Evolutionary conservation across 30 jellyfish, hydroid and myxozoan species (phyloP).

Genomic region (Chironex yamaguchii): DNA sequence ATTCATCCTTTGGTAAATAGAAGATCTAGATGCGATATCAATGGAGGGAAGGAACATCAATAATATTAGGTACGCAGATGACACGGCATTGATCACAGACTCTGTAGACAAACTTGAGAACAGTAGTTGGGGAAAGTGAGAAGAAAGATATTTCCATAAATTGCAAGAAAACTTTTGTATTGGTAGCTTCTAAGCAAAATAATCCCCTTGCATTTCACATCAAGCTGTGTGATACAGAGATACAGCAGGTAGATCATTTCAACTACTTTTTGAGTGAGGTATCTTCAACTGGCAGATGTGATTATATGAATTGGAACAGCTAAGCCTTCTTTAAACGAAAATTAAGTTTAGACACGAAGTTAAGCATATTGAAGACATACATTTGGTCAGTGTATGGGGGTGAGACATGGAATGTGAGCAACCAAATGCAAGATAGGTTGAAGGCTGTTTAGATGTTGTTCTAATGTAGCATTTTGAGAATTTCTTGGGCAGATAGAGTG

Average conservation of each 20-base stretch:
- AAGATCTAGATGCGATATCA: neutral
- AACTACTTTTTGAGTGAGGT: slow-evolving; percentile 2
- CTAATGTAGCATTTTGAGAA: slow-evolving; percentile 3
- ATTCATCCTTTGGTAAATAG: neutral
- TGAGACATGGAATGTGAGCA: slow-evolving; percentile 25
- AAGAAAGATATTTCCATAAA: slow-evolving; percentile 1
- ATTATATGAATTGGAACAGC: too few species aligned
- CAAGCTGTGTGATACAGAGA: slow-evolving; percentile 2
- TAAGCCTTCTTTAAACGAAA: neutral
- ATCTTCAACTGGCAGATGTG: neutral
- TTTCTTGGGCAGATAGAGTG: slow-evolving; percentile 19
- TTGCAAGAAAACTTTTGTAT: neutral
- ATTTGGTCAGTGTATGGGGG: slow-evolving; percentile 20
- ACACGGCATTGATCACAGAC: slow-evolving; percentile 32
- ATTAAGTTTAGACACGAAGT: neutral
- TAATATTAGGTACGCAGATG: slow-evolving; percentile 46
- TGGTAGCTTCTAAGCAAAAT: slow-evolving; percentile 1
- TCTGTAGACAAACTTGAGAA: slow-evolving; percentile 17
- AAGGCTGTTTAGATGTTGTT: slow-evolving; percentile 9
- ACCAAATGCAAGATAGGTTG: neutral
- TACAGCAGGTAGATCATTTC: slow-evolving; percentile 19
- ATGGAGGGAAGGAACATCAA: slow-evolving; percentile 9
- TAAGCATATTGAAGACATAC: neutral
- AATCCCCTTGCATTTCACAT: neutral
- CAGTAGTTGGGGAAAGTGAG: slow-evolving; percentile 5